A percentile compares a stretch with the other conserved stretches of the same genome.
Evolutionary conservation across 2,113 vertebrate species (phyloP).

Genomic region (Oxyruncus cristatus): DNA sequence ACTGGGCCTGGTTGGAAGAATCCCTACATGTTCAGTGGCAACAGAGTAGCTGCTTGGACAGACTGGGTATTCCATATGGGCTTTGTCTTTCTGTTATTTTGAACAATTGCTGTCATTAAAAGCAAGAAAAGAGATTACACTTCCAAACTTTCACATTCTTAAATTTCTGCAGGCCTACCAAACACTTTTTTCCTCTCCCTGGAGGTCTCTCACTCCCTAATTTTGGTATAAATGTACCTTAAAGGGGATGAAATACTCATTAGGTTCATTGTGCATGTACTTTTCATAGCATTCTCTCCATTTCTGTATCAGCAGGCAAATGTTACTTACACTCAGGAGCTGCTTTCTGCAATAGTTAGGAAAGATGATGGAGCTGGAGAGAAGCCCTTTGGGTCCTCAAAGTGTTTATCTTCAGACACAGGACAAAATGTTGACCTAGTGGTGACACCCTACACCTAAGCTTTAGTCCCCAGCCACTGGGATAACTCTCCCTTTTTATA

Average conservation of each 20-base stretch:
- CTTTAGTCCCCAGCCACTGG: neutral
- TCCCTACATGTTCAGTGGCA: neutral
- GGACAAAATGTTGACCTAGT: neutral
- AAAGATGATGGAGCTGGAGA: neutral
- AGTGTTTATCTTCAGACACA: neutral
- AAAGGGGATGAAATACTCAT: neutral
- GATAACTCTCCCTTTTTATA: neutral
- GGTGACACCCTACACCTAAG: neutral
- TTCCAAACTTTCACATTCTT: neutral
- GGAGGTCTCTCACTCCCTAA: neutral
- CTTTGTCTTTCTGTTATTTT: neutral
- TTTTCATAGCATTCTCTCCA: neutral
- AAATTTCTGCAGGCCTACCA: neutral
- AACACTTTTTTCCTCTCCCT: neutral
- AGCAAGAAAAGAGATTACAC: neutral
- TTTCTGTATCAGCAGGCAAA: neutral
- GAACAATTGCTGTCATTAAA: neutral
- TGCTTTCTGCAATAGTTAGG: neutral
- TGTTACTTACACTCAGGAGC: neutral
- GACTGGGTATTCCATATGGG: neutral
- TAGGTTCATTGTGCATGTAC: neutral
- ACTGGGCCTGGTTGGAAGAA: neutral
- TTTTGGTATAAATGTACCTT: neutral
- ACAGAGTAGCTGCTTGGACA: neutral
- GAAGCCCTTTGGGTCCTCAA: neutral